A percentile compares a stretch with the other conserved stretches of the same genome.
Evolutionary conservation across 2,797 vertebrate genomes (phyloP).

Genomic region (Pseudocheirus occidentalis): DNA sequence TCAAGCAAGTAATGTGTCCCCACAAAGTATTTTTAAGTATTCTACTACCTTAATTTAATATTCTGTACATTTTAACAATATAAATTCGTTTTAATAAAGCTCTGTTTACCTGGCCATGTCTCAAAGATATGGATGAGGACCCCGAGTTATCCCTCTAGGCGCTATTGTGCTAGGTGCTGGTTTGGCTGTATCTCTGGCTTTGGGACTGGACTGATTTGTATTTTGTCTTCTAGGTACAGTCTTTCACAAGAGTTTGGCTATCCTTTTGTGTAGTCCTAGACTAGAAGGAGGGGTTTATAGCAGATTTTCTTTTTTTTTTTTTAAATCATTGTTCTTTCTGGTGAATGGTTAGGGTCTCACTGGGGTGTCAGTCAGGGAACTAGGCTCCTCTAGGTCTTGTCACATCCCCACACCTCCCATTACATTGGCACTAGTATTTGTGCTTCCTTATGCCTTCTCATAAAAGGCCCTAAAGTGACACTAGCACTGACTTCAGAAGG

Average conservation of each 20-base stretch:
- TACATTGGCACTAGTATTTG: neutral
- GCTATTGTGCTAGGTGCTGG: neutral
- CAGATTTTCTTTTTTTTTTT: neutral
- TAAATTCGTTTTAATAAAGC: neutral
- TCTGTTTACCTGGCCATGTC: neutral
- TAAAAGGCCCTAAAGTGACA: neutral
- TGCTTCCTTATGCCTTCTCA: neutral
- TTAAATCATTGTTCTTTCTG: neutral
- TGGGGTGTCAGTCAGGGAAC: neutral
- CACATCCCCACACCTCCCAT: neutral
- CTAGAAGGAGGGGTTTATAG: neutral
- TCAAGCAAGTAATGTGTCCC: neutral
- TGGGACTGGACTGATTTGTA: neutral
- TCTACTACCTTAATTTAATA: neutral
- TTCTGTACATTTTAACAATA: neutral
- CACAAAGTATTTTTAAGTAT: neutral
- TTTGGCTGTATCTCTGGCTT: neutral
- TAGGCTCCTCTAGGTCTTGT: neutral
- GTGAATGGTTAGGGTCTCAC: neutral
- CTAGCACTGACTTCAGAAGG: neutral
- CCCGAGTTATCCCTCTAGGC: neutral
- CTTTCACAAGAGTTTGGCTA: neutral
- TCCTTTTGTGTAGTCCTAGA: neutral
- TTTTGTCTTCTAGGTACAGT: neutral
- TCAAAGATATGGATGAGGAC: neutral